These are phyloP conservation scores for Drosophila parvula DNA, from an alignment of 1,140 invertebrate genomes.

Conservation along the genomic window DNA sequence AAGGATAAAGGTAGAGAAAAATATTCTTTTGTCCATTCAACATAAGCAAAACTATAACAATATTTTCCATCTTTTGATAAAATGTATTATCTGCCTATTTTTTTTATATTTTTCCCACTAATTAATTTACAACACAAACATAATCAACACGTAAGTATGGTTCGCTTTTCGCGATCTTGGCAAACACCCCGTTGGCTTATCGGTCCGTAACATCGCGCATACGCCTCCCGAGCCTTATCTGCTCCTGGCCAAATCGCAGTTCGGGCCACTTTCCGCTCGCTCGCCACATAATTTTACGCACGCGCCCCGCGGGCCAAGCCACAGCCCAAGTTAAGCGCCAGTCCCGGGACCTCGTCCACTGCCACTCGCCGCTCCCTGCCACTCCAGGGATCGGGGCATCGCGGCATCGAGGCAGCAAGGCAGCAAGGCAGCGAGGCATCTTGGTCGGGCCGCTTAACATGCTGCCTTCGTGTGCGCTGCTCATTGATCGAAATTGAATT, in stretches of 20 bases:
- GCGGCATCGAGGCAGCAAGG: neutral
- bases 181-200: constrained; percentile 37
- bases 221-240: constrained; percentile 29
- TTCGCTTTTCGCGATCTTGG: constrained; percentile 31
- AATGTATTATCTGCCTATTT: neutral
- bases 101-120: neutral
- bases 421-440: constrained; percentile 10
- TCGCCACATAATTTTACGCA: constrained; percentile 58
- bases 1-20: neutral
- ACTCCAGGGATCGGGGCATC: constrained; percentile 12
- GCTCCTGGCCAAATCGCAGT: constrained; percentile 39
- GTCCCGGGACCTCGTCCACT: constrained; percentile 29
- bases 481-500: constrained; percentile 84
- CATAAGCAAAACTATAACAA: neutral
- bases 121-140: constrained; percentile 29
- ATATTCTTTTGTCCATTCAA: neutral
- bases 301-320: constrained; percentile 49
- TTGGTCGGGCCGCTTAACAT: constrained; percentile 51
- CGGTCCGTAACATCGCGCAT: constrained; percentile 27
- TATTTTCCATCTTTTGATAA: neutral
- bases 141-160: constrained; percentile 33
- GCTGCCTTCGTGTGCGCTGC: constrained; percentile 78
- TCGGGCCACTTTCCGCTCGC: constrained; percentile 36
- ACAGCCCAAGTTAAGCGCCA: constrained; percentile 53
- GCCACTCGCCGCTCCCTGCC: neutral